Evolutionary conservation across 2,113 vertebrate genomes (phyloP).

Genomic region (Cacatua alba): DNA sequence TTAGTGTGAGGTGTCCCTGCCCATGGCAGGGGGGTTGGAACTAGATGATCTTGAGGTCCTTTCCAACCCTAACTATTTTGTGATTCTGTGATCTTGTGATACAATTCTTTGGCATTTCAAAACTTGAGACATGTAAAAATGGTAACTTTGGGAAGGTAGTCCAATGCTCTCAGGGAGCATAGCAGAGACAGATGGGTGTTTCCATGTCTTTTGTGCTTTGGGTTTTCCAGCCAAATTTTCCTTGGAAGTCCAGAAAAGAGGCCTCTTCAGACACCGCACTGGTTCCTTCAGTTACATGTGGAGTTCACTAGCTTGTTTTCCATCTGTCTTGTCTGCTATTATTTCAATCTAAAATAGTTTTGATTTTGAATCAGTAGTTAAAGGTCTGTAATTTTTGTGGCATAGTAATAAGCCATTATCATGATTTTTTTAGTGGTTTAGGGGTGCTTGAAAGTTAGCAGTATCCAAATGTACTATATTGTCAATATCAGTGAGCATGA

Average conservation of each 20-base stretch:
- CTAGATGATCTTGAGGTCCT: neutral
- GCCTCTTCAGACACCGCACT: neutral
- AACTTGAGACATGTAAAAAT: neutral
- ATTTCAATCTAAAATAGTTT: neutral
- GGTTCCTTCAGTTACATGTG: neutral
- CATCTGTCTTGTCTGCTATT: neutral
- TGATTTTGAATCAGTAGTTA: neutral
- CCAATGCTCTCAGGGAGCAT: neutral
- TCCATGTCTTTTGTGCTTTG: accelerated
- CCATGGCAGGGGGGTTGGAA: too few species aligned
- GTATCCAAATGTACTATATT: neutral
- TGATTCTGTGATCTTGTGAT: neutral
- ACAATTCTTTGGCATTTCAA: neutral
- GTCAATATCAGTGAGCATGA: neutral
- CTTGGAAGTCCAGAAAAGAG: neutral
- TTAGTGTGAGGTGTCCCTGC: too few species aligned
- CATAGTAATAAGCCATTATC: neutral
- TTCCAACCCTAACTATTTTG: neutral
- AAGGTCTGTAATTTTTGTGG: neutral
- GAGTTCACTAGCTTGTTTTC: neutral
- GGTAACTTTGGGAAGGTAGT: neutral
- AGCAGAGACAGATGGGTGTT: neutral
- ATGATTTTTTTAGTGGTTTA: neutral
- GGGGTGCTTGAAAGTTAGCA: neutral
- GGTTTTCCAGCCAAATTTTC: neutral